Percentiles rank a stretch among this genome's conserved stretches.
Conservation (phyloP, 2,113 vertebrate genomes). For the Scopus umbretta region DNA sequence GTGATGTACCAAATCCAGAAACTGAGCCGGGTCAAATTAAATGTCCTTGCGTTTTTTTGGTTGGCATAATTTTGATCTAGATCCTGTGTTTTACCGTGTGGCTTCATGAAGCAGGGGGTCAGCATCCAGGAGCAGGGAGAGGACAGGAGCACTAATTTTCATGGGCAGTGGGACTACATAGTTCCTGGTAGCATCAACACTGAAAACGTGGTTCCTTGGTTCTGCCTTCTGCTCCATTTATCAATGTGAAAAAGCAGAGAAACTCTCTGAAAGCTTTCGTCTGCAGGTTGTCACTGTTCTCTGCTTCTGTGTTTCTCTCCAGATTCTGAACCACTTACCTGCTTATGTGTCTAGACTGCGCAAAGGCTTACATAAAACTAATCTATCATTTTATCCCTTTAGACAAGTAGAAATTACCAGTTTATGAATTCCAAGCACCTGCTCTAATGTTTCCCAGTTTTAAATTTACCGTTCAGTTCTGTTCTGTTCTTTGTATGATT, state of each 20-base stretch:
- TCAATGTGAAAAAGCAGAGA: background rate
- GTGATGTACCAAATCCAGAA: background rate
- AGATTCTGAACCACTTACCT: background rate
- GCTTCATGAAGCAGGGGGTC: background rate
- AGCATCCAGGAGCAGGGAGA: background rate
- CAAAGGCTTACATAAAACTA: background rate
- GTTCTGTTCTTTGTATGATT: background rate
- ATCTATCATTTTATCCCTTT: background rate
- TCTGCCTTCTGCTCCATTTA: background rate
- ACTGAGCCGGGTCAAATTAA: background rate
- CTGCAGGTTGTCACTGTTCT: background rate
- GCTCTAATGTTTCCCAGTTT: background rate
- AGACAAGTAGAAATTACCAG: background rate
- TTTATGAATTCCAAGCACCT: background rate
- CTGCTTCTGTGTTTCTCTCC: background rate
- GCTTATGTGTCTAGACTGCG: background rate
- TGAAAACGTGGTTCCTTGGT: background rate
- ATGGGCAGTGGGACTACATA: background rate
- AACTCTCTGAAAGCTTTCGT: background rate
- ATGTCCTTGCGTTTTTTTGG: background rate
- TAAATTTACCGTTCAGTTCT: background rate
- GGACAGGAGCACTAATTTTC: background rate
- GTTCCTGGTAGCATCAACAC: background rate
- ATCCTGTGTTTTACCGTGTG: background rate
- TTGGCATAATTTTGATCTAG: background rate